Percentiles rank a stretch among this genome's conserved stretches.
Conservation (phyloP, 2,888 invertebrate species). For the Athalia cordata region DNA sequence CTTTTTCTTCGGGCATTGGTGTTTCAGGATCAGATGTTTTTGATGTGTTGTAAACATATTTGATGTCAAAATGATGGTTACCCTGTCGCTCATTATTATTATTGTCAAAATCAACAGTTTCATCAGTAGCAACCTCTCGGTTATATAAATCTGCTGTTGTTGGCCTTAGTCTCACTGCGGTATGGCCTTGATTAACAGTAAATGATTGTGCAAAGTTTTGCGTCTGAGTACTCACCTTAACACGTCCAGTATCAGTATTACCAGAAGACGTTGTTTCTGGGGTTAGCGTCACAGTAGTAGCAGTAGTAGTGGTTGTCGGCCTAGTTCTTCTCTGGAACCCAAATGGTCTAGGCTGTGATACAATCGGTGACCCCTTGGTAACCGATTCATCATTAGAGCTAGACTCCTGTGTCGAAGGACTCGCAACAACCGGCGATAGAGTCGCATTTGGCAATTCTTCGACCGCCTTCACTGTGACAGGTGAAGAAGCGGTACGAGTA, state of each 20-base stretch:
- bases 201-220: slow-evolving; percentile 69
- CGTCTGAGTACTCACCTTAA: slow-evolving; percentile 71
- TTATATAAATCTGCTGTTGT: slow-evolving; percentile 36
- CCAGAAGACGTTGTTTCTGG: slow-evolving; percentile 56
- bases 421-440: slow-evolving; percentile 60
- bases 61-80: slow-evolving; percentile 21
- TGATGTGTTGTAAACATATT: slow-evolving; percentile 34
- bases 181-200: slow-evolving; percentile 57
- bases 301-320: slow-evolving; percentile 61
- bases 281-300: slow-evolving; percentile 55
- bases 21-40: slow-evolving; percentile 6
- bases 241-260: slow-evolving; percentile 59
- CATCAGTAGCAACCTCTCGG: slow-evolving; percentile 34
- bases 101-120: slow-evolving; percentile 40
- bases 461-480: slow-evolving; percentile 56
- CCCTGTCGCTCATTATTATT: slow-evolving; percentile 35
- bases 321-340: slow-evolving; percentile 74
- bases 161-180: slow-evolving; percentile 54
- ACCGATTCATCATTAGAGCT: slow-evolving; percentile 37
- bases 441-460: slow-evolving; percentile 68
- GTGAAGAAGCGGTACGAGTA: slow-evolving; percentile 33
- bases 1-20: slow-evolving; percentile 34
- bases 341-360: slow-evolving; percentile 76
- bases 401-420: slow-evolving; percentile 39
- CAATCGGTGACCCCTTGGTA: slow-evolving; percentile 58